A percentile compares a stretch with the other conserved stretches of the same genome.
These are phyloP conservation scores for Drosophila kikkawai DNA, from an alignment of 1,140 invertebrate genomes.

Conservation along the genomic window DNA sequence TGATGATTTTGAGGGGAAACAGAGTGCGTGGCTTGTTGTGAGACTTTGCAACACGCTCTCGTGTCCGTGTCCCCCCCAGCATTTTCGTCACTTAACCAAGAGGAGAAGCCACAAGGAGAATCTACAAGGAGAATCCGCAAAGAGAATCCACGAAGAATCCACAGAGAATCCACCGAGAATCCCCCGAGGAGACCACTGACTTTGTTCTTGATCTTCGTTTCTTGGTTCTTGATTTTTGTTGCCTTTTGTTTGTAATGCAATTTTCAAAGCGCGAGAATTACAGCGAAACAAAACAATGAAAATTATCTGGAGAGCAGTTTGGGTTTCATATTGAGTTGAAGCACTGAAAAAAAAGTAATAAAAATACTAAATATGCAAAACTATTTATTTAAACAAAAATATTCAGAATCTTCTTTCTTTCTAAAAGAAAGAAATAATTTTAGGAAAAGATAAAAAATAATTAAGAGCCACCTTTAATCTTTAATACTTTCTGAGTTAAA, in stretches of 20 bases:
- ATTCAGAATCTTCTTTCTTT: background rate
- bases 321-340: conserved; percentile 30
- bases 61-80: conserved; percentile 31
- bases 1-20: background rate
- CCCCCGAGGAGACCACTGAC: conserved; percentile 31
- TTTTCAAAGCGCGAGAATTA: conserved; percentile 82
- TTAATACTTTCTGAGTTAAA: too few relatives aligned
- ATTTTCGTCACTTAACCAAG: conserved; percentile 37
- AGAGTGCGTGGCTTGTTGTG: conserved; percentile 51
- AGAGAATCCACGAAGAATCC: conserved; percentile 32
- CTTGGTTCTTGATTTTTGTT: conserved; percentile 50
- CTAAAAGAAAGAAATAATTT: background rate
- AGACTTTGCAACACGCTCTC: conserved; percentile 44
- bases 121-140: conserved; percentile 2
- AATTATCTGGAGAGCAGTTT: conserved; percentile 52
- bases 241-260: conserved; percentile 79
- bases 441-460: background rate
- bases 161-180: conserved; percentile 27
- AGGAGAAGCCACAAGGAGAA: conserved; percentile 12
- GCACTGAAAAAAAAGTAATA: background rate
- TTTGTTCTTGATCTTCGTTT: conserved; percentile 30
- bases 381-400: too few relatives aligned
- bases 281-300: conserved; percentile 78
- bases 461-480: too few relatives aligned
- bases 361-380: background rate